phyloP scores from a whole-genome alignment of 2,113 vertebrate genomes.

The Ammospiza caudacuta region DNA sequence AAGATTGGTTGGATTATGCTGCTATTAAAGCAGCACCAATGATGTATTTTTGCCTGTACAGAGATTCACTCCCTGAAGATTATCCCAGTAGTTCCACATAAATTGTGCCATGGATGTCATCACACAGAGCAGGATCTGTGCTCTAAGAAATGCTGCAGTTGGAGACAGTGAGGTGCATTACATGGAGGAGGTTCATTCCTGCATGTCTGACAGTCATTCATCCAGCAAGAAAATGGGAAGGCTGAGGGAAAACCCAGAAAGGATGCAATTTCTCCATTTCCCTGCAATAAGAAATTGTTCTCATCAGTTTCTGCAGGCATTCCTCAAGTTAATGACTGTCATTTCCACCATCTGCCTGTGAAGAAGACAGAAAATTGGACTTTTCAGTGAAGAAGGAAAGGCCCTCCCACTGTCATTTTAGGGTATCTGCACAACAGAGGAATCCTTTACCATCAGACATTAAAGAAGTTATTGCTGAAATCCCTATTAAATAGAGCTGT shows the following conservation, averaged over 20 bases:
- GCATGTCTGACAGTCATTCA: neutral
- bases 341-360: neutral
- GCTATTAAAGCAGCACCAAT: neutral
- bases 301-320: neutral
- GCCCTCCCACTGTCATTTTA: neutral
- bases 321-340: neutral
- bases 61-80: neutral
- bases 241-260: neutral
- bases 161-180: neutral
- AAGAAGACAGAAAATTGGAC: neutral
- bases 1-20: neutral
- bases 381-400: neutral
- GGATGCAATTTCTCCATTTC: neutral
- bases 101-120: neutral
- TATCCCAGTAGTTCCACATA: neutral
- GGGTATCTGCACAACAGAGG: neutral
- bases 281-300: neutral
- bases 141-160: neutral
- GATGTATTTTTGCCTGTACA: neutral
- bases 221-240: neutral
- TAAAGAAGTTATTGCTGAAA: neutral
- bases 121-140: neutral
- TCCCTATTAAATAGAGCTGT: neutral
- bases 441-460: neutral
- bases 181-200: neutral